Percentiles rank a stretch among this genome's conserved stretches.
Evolutionary conservation across 2,797 vertebrate species (phyloP).

Genomic region (Acanthiza pusilla): DNA sequence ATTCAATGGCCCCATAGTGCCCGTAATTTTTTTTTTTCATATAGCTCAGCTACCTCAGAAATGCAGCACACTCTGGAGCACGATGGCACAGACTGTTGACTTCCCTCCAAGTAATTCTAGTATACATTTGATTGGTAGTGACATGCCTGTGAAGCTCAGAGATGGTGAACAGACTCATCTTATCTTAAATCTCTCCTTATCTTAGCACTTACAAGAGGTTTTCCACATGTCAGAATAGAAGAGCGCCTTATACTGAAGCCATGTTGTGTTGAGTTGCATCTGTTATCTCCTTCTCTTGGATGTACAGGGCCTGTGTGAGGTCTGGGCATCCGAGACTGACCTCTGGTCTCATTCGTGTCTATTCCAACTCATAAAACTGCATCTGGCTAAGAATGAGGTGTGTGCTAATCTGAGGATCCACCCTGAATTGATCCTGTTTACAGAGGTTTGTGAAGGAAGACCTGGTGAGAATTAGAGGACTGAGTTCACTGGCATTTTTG

Average conservation of each 20-base stretch:
- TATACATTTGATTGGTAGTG: not conserved
- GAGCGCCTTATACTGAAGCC: not conserved
- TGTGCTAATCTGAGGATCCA: not conserved
- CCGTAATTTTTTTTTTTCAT: not conserved
- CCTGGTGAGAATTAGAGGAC: not conserved
- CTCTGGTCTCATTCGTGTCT: not conserved
- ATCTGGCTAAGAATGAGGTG: not conserved
- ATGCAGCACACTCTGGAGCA: not conserved
- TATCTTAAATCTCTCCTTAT: not conserved
- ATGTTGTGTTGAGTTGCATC: not conserved
- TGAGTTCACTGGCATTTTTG: not conserved
- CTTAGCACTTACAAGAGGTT: not conserved
- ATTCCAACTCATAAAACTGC: not conserved
- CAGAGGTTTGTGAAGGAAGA: not conserved
- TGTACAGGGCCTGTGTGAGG: not conserved
- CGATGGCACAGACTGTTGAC: not conserved
- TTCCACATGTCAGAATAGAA: not conserved
- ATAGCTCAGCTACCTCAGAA: not conserved
- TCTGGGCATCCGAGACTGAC: not conserved
- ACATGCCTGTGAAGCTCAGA: not conserved
- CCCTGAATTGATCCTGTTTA: not conserved
- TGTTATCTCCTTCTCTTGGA: not conserved
- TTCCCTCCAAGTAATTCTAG: not conserved
- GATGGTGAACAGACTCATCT: not conserved
- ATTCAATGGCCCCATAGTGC: not conserved